phyloP scores from a whole-genome alignment of 2,888 invertebrate genomes.

The Melanostoma mellinum region DNA sequence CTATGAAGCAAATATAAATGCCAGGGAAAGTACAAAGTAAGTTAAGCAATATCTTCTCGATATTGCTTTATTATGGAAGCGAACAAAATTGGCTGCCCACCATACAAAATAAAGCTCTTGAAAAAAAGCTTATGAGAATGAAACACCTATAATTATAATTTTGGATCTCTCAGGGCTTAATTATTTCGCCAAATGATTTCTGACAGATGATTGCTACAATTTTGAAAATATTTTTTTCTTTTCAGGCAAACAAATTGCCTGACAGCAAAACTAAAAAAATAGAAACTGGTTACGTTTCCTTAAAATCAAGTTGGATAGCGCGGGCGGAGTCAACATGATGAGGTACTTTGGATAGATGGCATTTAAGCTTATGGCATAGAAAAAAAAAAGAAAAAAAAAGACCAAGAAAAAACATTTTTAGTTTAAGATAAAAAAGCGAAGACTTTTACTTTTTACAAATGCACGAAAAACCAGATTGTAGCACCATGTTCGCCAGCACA shows the following conservation, averaged over 20 bases:
- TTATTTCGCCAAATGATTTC: conserved; percentile 15
- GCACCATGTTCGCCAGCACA: conserved; percentile 11
- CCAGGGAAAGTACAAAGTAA: too few relatives aligned
- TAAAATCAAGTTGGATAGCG: conserved; percentile 3
- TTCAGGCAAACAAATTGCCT: conserved; percentile 12
- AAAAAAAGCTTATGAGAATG: too few relatives aligned
- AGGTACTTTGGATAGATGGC: conserved; percentile 38
- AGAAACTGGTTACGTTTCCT: conserved; percentile 52
- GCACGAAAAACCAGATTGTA: not conserved
- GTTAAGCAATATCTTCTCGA: too few relatives aligned
- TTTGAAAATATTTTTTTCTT: conserved; percentile 4
- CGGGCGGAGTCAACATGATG: conserved; percentile 58
- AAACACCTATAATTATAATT: not conserved
- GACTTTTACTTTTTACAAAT: conserved; percentile 65
- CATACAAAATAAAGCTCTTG: too few relatives aligned
- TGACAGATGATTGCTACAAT: conserved; percentile 13
- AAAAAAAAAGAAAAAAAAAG: conserved; percentile 3
- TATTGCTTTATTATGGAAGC: too few relatives aligned
- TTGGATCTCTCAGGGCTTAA: conserved; percentile 31
- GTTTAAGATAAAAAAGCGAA: conserved; percentile 20
- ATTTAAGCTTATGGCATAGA: conserved; percentile 61
- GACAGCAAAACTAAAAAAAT: not conserved
- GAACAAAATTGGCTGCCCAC: too few relatives aligned
- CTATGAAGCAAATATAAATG: too few relatives aligned
- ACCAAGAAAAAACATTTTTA: conserved; percentile 24